Evolutionary conservation across 2,113 vertebrate species (phyloP).

Genomic region (Willisornis vidua): DNA sequence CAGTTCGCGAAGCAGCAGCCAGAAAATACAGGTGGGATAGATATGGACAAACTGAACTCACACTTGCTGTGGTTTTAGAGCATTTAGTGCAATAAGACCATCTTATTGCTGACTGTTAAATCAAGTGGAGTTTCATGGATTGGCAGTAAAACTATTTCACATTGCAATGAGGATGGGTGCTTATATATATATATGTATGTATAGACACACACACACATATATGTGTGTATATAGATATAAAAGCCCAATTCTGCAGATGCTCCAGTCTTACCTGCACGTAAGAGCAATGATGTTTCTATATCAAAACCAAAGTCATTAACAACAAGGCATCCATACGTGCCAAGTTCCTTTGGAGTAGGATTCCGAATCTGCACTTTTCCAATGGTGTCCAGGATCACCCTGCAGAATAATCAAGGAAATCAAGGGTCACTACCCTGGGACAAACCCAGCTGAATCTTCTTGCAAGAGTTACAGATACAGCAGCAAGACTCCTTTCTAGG

Average conservation of each 20-base stretch:
- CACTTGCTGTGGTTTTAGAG: neutral
- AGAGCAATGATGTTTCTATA: constrained; percentile 75
- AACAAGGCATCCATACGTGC: constrained; percentile 81
- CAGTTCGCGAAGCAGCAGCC: neutral
- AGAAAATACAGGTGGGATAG: neutral
- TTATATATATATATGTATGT: neutral
- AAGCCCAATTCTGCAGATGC: neutral
- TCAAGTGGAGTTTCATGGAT: neutral
- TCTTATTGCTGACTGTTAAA: neutral
- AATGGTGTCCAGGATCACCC: constrained; percentile 73
- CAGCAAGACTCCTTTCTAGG: neutral
- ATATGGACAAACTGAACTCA: neutral
- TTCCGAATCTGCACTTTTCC: constrained; percentile 78
- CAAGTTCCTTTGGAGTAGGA: constrained; percentile 77
- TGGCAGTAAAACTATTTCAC: neutral
- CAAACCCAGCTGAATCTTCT: neutral
- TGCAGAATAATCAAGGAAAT: constrained; percentile 39
- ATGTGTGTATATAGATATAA: fast-evolving
- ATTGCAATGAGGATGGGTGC: neutral
- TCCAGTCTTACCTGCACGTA: constrained; percentile 78
- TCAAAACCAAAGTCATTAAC: constrained; percentile 79
- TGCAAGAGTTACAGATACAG: neutral
- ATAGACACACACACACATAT: neutral
- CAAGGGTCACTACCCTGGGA: neutral
- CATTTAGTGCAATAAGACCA: neutral